Base-by-base conservation (phyloP, 2,888 invertebrate genomes). In the Phortica magna region DNA sequence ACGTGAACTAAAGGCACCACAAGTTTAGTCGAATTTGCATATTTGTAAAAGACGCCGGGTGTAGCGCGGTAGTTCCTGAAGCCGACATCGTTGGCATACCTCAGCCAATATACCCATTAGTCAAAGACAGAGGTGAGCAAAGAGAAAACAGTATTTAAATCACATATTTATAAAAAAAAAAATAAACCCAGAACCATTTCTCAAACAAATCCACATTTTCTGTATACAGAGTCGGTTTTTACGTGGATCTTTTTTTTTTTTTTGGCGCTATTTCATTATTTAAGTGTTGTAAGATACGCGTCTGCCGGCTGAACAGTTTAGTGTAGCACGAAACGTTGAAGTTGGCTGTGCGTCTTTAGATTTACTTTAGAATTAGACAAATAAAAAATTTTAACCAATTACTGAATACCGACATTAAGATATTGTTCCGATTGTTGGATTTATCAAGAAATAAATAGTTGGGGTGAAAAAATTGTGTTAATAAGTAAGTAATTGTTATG, bases 221-320 rank as follows among this genome's bases (percentile, higher is more conserved):
- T 61, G 61, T 22, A 61, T 22, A 22, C 61, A 3, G 7, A 22
- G 4, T 14, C 22, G 19, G 22, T 71, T 12, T 55, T 76, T 77
- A 57, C 70, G 73, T 19, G 14, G 67, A 41, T 65, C 67, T 77
- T 75, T n/a, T 43, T 77, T 78, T 82, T 82, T 80, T 83, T 87
- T 89, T 89, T 89, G 89, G 89, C 89, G 89, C 89, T 83, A 87
- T 85, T 86, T 77, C 43, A 77, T 64, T 77, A 71, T 79, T 83
- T 22, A 41, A 79, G 77, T 68, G 53, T 65, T 59, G 71, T 65
- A 74, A 75, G 71, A 68, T 67, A 77, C 75, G 75, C 42, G 6
- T 14, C 5, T 3, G 65, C 68, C 68, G 68, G 68, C 31, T 42
- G 59, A 59, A 59, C 3, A 59, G 2, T 9, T 48, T 59, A 43